Evolutionary conservation across 2,888 invertebrate genomes (phyloP).

Genomic region (Horisme vitalbata): DNA sequence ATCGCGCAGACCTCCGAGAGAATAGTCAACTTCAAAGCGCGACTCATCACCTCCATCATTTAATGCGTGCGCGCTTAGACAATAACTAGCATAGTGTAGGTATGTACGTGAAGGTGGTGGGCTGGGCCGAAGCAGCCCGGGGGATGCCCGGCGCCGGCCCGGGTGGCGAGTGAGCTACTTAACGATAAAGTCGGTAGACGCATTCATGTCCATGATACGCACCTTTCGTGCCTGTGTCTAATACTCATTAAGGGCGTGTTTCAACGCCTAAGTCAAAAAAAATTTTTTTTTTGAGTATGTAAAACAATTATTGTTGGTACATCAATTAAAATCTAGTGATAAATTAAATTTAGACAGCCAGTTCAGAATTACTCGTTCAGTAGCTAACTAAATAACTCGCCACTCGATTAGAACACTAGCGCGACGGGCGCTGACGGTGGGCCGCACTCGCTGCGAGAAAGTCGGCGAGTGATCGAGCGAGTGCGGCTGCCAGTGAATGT

Average conservation of each 20-base stretch:
- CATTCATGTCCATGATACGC: no score
- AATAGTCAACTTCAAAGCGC: slow-evolving; percentile 96
- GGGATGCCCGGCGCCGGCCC: slow-evolving; percentile 15
- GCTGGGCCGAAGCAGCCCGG: slow-evolving; percentile 17
- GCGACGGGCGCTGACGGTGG: background rate
- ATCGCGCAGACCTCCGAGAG: slow-evolving; percentile 95
- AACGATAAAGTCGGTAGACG: background rate
- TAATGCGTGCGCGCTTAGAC: slow-evolving; percentile 77
- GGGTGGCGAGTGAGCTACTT: background rate
- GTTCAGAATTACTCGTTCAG: slow-evolving; percentile 3
- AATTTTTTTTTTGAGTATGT: no score
- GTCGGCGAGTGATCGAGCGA: slow-evolving; percentile 13
- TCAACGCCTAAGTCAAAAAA: no score
- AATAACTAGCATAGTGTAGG: slow-evolving; percentile 53
- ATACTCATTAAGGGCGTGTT: no score
- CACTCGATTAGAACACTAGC: background rate
- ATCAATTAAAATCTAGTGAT: no score
- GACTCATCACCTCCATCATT: slow-evolving; percentile 94
- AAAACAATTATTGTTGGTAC: no score
- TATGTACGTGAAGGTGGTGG: slow-evolving; percentile 17
- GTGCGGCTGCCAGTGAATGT: slow-evolving; percentile 21
- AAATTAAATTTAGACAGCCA: no score
- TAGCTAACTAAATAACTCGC: slow-evolving; percentile 2
- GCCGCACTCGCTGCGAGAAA: slow-evolving; percentile 7
- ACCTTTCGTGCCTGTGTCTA: no score